These are phyloP conservation scores for Ispidina lecontei DNA, from an alignment of 2,797 vertebrate genomes.

Conservation along the genomic window DNA sequence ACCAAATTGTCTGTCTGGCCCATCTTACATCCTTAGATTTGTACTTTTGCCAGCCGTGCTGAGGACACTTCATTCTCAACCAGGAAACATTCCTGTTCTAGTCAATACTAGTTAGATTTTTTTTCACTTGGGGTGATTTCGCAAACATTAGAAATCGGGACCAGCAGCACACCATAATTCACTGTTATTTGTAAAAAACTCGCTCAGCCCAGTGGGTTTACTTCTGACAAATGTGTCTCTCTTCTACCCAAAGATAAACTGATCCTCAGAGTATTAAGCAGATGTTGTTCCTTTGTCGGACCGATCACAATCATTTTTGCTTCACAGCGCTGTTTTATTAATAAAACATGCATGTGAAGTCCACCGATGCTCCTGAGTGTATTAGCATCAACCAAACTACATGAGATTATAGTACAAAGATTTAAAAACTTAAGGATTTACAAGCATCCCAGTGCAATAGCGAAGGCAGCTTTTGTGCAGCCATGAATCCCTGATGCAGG, in stretches of 20 bases:
- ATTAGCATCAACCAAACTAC: background rate
- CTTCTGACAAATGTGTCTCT: background rate
- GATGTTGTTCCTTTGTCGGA: background rate
- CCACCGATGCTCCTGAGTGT: background rate
- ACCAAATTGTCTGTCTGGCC: background rate
- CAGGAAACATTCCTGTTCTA: background rate
- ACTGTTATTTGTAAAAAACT: background rate
- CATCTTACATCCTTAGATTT: background rate
- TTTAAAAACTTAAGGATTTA: background rate
- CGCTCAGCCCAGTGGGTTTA: background rate
- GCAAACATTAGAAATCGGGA: background rate
- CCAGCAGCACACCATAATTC: background rate
- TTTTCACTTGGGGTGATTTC: background rate
- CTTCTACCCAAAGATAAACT: background rate
- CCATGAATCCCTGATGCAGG: background rate
- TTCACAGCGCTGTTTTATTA: background rate
- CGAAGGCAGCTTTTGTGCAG: slow-evolving; percentile 12
- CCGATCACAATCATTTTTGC: background rate
- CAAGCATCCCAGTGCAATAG: background rate
- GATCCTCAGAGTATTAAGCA: background rate
- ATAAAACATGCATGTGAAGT: background rate
- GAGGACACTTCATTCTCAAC: background rate
- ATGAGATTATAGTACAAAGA: background rate
- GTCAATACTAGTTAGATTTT: background rate
- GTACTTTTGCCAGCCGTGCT: background rate